These are phyloP conservation scores for Perca flavescens DNA, from an alignment of 2,113 vertebrate genomes.

Conservation along the genomic window DNA sequence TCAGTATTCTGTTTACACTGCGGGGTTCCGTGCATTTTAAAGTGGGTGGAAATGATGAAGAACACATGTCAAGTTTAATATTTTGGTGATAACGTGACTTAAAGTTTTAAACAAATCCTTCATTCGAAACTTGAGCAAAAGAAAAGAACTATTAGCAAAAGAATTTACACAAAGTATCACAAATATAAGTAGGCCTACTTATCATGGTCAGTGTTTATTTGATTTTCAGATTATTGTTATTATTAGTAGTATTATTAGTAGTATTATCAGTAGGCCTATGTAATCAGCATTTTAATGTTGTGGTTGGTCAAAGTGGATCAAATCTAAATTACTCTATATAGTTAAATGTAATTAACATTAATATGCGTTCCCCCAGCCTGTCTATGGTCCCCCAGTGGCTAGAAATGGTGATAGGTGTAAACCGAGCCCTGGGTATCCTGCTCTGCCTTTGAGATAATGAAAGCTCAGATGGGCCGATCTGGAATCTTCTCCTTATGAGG, in stretches of 20 bases:
- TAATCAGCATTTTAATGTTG: not conserved
- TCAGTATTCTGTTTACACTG: not conserved
- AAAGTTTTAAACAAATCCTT: no score
- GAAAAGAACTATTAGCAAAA: not conserved
- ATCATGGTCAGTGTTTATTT: not conserved
- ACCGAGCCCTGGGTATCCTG: no score
- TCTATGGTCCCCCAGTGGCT: no score
- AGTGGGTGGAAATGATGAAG: not conserved
- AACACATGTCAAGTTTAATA: not conserved
- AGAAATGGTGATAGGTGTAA: no score
- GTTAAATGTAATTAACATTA: not conserved
- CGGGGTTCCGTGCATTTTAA: not conserved
- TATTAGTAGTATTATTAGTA: no score
- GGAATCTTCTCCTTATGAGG: no score
- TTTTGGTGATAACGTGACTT: not conserved
- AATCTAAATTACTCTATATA: not conserved
- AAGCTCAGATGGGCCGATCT: no score
- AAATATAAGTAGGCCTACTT: not conserved
- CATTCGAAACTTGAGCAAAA: not conserved
- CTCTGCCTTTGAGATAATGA: no score
- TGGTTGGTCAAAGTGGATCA: not conserved
- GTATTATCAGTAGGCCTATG: no score
- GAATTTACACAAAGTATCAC: not conserved
- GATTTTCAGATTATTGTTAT: no score
- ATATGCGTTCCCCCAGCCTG: no score